Base-by-base conservation (phyloP, 2,113 vertebrate species). In the Ailurus styani region DNA sequence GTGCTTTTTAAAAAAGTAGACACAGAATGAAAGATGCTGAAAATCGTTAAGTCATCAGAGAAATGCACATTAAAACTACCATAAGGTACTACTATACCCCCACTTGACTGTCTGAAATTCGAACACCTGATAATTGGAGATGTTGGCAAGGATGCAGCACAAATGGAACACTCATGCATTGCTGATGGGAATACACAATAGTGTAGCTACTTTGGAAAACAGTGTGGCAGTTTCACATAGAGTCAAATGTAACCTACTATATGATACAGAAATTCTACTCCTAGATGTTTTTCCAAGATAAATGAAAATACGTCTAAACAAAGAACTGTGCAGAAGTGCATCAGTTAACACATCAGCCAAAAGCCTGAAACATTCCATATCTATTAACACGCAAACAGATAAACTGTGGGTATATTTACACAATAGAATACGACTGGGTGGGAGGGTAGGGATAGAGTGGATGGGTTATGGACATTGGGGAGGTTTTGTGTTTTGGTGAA, bases 31-130 rank as follows among this genome's bases (percentile, higher is more conserved):
- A 94, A 83, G 66, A 57, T 81, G 34, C 31, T 91, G 42, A 70
- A 89, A 93, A 47, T 14, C 3, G 11, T 47, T 91, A 94, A 96
- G 29, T 88, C 86, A 73, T 93, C 60, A 73, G n/a, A 97, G 52
- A 90, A 86, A 90, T 82, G 42, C n/a, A 94, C 89, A 62, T 87
- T 62, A 82, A 87, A 94, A 92, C 40, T 70, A 87, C 17, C 29
- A 7, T 90, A 55, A 92, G 78, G 90, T 57, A 54, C 62, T 75
- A 55, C 31, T 83, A 55, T 54, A 77, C 6, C 57, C 66, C 84
- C 37, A 57, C 66, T 47, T 75, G n/a, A 73, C n/a, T 79, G 17
- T 94, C 88, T 72, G 54, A 72, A 96, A 64, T 79, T 68, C 47
- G 42, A 95, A 87, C 52, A 86, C 50, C 47, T 87, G n/a, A 73